Evolutionary conservation across 2,797 vertebrate species (phyloP).

Genomic region (Antrozous pallidus): DNA sequence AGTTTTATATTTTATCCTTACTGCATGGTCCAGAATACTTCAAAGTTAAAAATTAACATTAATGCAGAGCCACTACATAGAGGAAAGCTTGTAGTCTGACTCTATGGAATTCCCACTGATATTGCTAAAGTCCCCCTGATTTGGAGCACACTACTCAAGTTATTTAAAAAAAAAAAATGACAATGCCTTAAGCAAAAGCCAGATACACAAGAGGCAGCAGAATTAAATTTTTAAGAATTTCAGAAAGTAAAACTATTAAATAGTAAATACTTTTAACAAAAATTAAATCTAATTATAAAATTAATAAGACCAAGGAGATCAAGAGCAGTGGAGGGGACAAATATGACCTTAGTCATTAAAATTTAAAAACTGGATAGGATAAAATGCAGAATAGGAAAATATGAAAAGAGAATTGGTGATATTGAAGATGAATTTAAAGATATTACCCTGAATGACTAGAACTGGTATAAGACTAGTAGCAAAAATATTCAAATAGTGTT

Average conservation of each 20-base stretch:
- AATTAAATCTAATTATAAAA: not conserved
- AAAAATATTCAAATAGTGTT: not conserved
- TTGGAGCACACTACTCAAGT: not conserved
- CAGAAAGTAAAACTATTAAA: not conserved
- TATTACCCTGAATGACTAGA: not conserved
- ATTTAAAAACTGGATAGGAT: constrained; percentile 13
- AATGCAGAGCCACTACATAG: not conserved
- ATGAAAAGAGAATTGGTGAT: not conserved
- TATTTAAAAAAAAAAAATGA: not conserved
- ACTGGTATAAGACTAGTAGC: not conserved
- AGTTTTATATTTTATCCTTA: not conserved
- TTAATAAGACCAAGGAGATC: not conserved
- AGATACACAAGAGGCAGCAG: not conserved
- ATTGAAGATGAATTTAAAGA: not conserved
- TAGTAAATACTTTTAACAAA: not conserved
- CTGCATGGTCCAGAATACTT: not conserved
- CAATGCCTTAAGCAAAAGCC: not conserved
- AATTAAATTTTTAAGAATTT: constrained; percentile 30
- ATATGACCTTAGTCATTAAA: not conserved
- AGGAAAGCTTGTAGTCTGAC: not conserved
- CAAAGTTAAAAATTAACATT: not conserved
- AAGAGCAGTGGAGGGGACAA: not conserved
- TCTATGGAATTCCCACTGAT: not conserved
- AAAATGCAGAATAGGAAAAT: not conserved
- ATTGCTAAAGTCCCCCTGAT: not conserved